Percentiles rank a stretch among this genome's conserved stretches.
phyloP scores from a whole-genome alignment of 2,888 invertebrate species.

The Calliopum simillimum region DNA sequence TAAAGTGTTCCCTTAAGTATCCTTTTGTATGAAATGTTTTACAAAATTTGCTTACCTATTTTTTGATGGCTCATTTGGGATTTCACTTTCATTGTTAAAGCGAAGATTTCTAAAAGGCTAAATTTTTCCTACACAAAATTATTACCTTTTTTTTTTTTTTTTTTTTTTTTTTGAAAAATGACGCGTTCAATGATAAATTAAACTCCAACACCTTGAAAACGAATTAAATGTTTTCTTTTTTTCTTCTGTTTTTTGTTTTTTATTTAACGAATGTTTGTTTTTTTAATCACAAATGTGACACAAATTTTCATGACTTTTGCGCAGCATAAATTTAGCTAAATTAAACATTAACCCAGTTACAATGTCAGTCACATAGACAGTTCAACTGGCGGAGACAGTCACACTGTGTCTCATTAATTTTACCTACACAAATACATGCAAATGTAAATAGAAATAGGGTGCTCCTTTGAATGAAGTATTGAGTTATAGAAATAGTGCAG shows the following conservation, averaged over 20 bases:
- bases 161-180: neutral
- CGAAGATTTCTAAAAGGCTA: no score
- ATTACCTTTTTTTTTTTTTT: no score
- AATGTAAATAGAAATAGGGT: no score
- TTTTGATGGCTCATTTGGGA: neutral
- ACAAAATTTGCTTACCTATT: neutral
- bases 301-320: conserved; percentile 1
- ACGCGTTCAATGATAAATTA: conserved; percentile 2
- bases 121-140: no score
- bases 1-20: neutral
- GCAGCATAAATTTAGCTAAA: conserved; percentile 10
- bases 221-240: neutral
- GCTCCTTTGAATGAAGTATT: no score
- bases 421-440: neutral
- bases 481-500: no score
- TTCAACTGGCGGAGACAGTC: neutral
- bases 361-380: neutral
- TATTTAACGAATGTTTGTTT: no score
- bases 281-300: neutral
- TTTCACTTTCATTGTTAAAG: no score
- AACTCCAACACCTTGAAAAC: neutral
- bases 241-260: no score
- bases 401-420: conserved; percentile 5
- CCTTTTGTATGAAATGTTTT: neutral
- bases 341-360: conserved; percentile 34